phyloP scores from a whole-genome alignment of 2,113 vertebrate species.

The Antechinus stuartii region DNA sequence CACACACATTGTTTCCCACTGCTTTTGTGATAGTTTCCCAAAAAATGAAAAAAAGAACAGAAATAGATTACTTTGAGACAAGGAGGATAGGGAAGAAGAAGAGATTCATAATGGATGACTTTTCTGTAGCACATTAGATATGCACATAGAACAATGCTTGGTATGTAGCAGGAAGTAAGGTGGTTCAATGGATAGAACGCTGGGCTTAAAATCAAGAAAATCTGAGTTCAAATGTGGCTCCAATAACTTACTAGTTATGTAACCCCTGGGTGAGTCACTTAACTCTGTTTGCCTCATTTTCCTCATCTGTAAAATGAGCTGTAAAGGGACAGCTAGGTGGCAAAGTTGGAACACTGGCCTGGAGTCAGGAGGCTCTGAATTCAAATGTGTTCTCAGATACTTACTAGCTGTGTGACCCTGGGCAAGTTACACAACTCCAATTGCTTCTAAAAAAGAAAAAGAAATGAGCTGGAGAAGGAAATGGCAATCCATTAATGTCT shows the following conservation, averaged over 20 bases:
- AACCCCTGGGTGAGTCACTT: too few relatives aligned
- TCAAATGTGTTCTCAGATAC: background rate
- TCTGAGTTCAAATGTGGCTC: too few relatives aligned
- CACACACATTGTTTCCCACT: constrained; percentile 9
- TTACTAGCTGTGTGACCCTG: background rate
- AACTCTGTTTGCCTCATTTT: too few relatives aligned
- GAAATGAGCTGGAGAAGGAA: background rate
- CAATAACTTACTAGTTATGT: too few relatives aligned
- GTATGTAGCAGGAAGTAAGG: background rate
- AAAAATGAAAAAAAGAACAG: background rate
- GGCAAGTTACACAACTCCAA: background rate
- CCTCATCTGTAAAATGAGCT: too few relatives aligned
- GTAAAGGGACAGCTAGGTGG: background rate
- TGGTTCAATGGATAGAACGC: too few relatives aligned
- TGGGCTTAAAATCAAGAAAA: too few relatives aligned
- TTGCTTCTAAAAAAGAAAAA: background rate
- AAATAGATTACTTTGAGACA: background rate
- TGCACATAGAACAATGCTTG: background rate
- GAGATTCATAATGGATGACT: constrained; percentile 35
- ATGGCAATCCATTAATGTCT: background rate
- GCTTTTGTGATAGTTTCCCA: constrained; percentile 48
- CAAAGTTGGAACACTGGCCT: background rate
- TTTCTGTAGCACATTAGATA: background rate
- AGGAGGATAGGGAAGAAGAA: background rate
- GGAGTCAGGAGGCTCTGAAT: background rate